These are phyloP conservation scores for Congeria kusceri DNA, from an alignment of 2,888 invertebrate genomes.

Conservation along the genomic window DNA sequence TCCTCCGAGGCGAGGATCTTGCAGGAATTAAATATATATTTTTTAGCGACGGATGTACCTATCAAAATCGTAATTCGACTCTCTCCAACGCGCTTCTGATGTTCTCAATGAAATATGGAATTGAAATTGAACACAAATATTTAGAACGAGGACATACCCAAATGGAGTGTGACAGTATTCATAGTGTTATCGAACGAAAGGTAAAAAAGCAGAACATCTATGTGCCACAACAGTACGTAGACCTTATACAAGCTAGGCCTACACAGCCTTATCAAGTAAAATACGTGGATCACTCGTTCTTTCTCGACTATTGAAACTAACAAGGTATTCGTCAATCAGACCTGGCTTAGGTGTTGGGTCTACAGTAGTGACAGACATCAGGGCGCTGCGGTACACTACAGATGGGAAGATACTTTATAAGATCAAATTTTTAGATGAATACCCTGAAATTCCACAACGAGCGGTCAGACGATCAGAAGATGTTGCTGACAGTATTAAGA, in stretches of 20 bases:
- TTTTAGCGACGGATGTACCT: slow-evolving; percentile 41
- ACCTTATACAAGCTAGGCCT: slow-evolving; percentile 15
- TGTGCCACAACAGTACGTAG: slow-evolving; percentile 28
- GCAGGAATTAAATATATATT: slow-evolving; percentile 20
- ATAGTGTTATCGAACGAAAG: slow-evolving; percentile 34
- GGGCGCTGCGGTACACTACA: slow-evolving; percentile 34
- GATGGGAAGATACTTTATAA: slow-evolving; percentile 26
- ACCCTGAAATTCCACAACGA: slow-evolving; percentile 1
- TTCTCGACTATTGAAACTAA: slow-evolving; percentile 30
- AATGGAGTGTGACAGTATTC: slow-evolving; percentile 47
- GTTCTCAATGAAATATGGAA: slow-evolving; percentile 12
- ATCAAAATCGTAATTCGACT: slow-evolving; percentile 28
- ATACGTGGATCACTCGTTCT: slow-evolving; percentile 40
- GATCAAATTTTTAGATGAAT: slow-evolving; percentile 10
- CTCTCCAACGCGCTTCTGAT: slow-evolving; percentile 34
- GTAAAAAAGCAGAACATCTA: slow-evolving; percentile 31
- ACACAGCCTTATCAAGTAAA: slow-evolving; percentile 31
- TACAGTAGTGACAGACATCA: slow-evolving; percentile 26
- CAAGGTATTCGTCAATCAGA: slow-evolving; percentile 26
- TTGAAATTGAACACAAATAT: slow-evolving; percentile 33
- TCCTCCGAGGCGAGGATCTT: background rate
- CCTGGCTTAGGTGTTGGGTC: slow-evolving; percentile 28
- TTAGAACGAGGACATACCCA: slow-evolving; percentile 47
- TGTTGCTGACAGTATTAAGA: no score
- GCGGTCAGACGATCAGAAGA: no score